Conservation (phyloP, 1,140 invertebrate species). For the Drosophila trapezifrons region DNA sequence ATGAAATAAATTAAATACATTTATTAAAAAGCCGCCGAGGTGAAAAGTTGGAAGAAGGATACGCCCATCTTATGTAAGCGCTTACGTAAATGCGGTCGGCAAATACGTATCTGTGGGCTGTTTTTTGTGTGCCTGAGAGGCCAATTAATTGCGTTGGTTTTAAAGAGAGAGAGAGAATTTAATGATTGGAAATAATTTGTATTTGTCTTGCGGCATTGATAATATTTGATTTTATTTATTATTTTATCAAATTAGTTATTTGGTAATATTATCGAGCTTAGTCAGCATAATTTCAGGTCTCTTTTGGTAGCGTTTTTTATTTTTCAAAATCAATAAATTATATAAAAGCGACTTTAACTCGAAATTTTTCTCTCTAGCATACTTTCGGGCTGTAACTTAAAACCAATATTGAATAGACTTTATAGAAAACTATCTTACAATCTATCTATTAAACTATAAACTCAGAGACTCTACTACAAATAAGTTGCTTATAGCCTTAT, state of each 20-base stretch:
- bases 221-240: too few species aligned
- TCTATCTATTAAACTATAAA: background rate
- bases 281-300: background rate
- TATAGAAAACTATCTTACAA: background rate
- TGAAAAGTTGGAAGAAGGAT: background rate
- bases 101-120: slow-evolving; percentile 9
- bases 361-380: background rate
- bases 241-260: too few species aligned
- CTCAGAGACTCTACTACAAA: background rate
- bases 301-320: background rate
- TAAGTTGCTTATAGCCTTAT: too few species aligned
- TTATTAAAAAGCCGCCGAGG: background rate
- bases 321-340: background rate
- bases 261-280: background rate
- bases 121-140: slow-evolving; percentile 6
- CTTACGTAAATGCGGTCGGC: slow-evolving; percentile 13
- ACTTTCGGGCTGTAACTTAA: background rate
- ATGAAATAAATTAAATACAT: slow-evolving; percentile 29
- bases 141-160: slow-evolving; percentile 28
- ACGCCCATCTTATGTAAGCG: slow-evolving; percentile 50
- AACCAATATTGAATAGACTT: background rate
- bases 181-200: background rate
- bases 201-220: too few species aligned
- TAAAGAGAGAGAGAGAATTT: background rate
- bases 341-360: rapidly evolving